phyloP scores from a whole-genome alignment of 2,888 invertebrate species.

The Idaea aversata region DNA sequence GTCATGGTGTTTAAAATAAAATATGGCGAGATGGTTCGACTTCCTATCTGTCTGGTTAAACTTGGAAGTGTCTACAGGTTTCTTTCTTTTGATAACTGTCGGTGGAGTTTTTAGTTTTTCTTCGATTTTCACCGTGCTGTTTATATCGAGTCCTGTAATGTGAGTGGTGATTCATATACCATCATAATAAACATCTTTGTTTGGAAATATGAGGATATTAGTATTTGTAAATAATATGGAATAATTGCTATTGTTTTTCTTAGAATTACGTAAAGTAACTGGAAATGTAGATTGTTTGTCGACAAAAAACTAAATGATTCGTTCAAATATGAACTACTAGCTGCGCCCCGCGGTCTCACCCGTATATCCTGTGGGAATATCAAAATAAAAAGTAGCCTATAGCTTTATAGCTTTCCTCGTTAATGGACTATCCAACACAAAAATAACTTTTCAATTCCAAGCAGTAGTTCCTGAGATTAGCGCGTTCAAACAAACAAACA shows the following conservation, averaged over 20 bases:
- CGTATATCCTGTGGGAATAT: too few relatives aligned
- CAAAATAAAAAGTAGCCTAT: too few relatives aligned
- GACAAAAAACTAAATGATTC: not conserved
- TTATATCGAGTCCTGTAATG: constrained; percentile 55
- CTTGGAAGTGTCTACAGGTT: constrained; percentile 80
- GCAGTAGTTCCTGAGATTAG: too few relatives aligned
- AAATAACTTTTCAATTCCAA: too few relatives aligned
- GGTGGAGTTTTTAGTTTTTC: constrained; percentile 64
- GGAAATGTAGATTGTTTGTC: not conserved
- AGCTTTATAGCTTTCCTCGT: too few relatives aligned
- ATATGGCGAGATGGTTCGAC: constrained; percentile 90
- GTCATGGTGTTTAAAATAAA: constrained; percentile 92
- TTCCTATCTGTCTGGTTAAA: constrained; percentile 87
- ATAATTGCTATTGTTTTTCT: constrained; percentile 13
- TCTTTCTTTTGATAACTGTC: constrained; percentile 74
- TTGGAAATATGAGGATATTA: too few relatives aligned
- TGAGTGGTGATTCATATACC: not conserved
- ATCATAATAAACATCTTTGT: not conserved
- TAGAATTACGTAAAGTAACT: too few relatives aligned
- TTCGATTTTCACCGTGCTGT: constrained; percentile 44
- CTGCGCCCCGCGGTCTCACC: too few relatives aligned
- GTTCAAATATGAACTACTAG: not conserved
- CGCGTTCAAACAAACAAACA: too few relatives aligned
- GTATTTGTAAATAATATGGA: too few relatives aligned
- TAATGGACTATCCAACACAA: too few relatives aligned